Percentiles rank a stretch among this genome's conserved stretches.
phyloP scores from a whole-genome alignment of 2,888 invertebrate genomes.

The Lepetodrilus schrolli region DNA sequence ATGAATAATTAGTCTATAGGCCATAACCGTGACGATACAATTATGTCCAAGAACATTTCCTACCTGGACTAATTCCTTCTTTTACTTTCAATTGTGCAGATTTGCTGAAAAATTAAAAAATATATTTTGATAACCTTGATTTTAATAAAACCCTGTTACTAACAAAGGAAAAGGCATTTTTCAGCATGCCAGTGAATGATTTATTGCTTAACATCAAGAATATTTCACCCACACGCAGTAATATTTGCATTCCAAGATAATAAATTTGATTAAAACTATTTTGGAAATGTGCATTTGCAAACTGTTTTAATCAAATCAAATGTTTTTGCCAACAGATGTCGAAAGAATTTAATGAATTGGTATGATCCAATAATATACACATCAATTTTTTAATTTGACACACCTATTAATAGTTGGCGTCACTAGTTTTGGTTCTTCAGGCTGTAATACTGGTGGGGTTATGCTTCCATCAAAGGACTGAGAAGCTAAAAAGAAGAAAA shows the following conservation, averaged over 20 bases:
- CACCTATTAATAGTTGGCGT: background rate
- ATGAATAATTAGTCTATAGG: too few species aligned
- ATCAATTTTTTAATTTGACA: background rate
- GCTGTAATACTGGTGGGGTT: background rate
- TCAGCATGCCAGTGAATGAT: too few species aligned
- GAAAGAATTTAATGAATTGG: too few species aligned
- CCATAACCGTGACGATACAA: too few species aligned
- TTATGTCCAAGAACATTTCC: background rate
- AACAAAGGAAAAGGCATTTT: background rate
- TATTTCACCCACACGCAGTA: too few species aligned
- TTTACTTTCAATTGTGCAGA: background rate
- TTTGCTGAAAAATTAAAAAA: background rate
- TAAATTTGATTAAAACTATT: too few species aligned
- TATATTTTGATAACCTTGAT: background rate
- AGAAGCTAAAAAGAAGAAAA: slow-evolving; percentile 38
- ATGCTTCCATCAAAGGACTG: slow-evolving; percentile 35
- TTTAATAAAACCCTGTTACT: background rate
- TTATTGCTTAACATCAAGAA: too few species aligned
- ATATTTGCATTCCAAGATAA: too few species aligned
- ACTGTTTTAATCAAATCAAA: background rate
- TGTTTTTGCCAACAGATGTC: background rate
- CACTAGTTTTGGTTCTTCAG: background rate
- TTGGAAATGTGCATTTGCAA: background rate
- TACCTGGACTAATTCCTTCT: background rate
- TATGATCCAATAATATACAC: too few species aligned